These are phyloP conservation scores for Agriopis aurantiaria DNA, from an alignment of 2,888 invertebrate genomes.

Conservation along the genomic window DNA sequence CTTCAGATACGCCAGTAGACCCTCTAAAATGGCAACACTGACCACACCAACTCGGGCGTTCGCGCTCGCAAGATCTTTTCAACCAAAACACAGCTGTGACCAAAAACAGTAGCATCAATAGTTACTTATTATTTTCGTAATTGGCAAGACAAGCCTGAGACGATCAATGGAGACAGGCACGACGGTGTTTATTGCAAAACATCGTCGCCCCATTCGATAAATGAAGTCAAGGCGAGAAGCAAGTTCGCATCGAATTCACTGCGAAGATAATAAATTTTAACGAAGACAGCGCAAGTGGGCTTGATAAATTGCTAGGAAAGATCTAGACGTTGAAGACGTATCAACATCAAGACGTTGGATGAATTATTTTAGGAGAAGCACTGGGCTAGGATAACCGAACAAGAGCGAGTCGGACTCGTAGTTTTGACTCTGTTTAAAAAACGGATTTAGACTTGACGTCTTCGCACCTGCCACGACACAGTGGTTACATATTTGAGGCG, in stretches of 20 bases:
- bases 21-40: no score
- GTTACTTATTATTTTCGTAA: slow-evolving; percentile 11
- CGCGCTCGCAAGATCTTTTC: no score
- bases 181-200: slow-evolving; percentile 38
- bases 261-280: slow-evolving; percentile 28
- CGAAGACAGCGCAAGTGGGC: slow-evolving; percentile 22
- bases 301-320: slow-evolving; percentile 4
- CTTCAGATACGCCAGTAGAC: no score
- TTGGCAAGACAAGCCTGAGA: slow-evolving; percentile 38
- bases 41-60: no score
- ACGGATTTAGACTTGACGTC: no score
- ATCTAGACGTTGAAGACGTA: neutral
- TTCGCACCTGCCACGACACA: no score
- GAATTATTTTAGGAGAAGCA: neutral
- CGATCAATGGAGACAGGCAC: slow-evolving; percentile 40
- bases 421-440: no score
- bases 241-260: slow-evolving; percentile 40
- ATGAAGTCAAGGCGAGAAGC: slow-evolving; percentile 59
- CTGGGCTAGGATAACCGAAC: no score
- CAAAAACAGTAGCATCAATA: no score
- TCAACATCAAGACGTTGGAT: neutral
- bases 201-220: slow-evolving; percentile 49
- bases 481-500: no score
- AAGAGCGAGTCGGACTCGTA: no score
- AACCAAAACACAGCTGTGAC: no score